Evolutionary conservation across 1,140 invertebrate species (phyloP).

Genomic region (Drosophila grimshawi): DNA sequence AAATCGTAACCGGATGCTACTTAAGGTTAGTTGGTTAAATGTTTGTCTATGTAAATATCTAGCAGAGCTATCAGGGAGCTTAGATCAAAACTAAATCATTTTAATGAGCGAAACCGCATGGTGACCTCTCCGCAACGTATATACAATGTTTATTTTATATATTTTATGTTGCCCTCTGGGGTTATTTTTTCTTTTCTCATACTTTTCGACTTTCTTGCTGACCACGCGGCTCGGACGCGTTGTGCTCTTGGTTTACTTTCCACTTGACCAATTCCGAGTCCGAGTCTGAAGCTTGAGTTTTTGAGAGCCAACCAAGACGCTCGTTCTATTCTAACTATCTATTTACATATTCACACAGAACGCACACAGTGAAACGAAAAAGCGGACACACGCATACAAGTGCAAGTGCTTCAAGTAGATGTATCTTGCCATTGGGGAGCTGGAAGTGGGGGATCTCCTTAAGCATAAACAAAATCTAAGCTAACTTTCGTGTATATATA

Average conservation of each 20-base stretch:
- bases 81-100: conserved; percentile 76
- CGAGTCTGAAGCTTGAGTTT: conserved; percentile 40
- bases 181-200: conserved; percentile 31
- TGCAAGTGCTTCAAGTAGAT: conserved; percentile 53
- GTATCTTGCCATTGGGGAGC: neutral
- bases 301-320: conserved; percentile 20
- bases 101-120: conserved; percentile 68
- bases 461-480: conserved; percentile 57
- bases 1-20: conserved; percentile 11
- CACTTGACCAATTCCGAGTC: conserved; percentile 77
- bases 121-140: conserved; percentile 45
- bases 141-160: conserved; percentile 18
- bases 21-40: conserved; percentile 19
- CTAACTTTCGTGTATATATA: conserved; percentile 50
- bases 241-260: conserved; percentile 77
- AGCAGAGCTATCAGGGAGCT: conserved; percentile 64
- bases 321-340: conserved; percentile 66
- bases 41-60: conserved; percentile 51
- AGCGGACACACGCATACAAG: conserved; percentile 74
- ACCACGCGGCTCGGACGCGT: conserved; percentile 24
- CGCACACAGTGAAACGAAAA: conserved; percentile 67
- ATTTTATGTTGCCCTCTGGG: conserved; percentile 35
- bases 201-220: conserved; percentile 47
- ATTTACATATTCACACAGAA: conserved; percentile 52
- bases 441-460: neutral